phyloP scores from a whole-genome alignment of 2,797 vertebrate species.

The Trachurus trachurus region DNA sequence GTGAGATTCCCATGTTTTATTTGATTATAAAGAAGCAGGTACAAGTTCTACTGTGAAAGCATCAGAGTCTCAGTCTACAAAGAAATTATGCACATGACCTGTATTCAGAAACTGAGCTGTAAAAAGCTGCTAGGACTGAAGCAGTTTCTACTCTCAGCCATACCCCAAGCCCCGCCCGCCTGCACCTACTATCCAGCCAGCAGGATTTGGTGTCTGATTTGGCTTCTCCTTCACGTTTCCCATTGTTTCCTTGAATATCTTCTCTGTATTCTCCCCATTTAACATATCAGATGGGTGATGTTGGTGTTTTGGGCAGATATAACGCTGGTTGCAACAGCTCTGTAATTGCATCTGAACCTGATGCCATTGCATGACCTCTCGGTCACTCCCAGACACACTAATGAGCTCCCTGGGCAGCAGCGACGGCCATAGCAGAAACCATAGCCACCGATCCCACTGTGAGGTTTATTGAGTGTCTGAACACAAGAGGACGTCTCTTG shows the following conservation, averaged over 20 bases:
- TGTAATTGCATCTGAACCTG: conserved; percentile 58
- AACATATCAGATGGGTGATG: conserved; percentile 17
- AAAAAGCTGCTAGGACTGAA: too few relatives aligned
- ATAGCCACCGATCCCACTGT: conserved; percentile 19
- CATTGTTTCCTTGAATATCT: not conserved
- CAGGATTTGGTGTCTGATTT: too few relatives aligned
- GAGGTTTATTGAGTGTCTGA: conserved; percentile 33
- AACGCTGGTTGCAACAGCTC: conserved; percentile 24
- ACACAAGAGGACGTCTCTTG: conserved; percentile 25
- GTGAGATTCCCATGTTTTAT: too few relatives aligned
- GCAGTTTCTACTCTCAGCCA: too few relatives aligned
- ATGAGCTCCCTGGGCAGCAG: conserved; percentile 75
- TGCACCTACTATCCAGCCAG: too few relatives aligned
- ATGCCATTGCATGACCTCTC: conserved; percentile 63
- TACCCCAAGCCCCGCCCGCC: too few relatives aligned
- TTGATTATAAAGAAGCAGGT: too few relatives aligned
- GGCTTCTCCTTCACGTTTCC: conserved; percentile 9
- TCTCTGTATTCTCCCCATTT: conserved; percentile 13
- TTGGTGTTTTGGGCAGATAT: conserved; percentile 18
- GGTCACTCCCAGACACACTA: conserved; percentile 62
- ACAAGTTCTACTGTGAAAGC: too few relatives aligned
- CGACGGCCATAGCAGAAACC: conserved; percentile 52
- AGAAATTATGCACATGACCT: too few relatives aligned
- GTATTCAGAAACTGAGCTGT: too few relatives aligned
- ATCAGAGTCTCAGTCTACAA: too few relatives aligned